phyloP scores from a whole-genome alignment of 2,797 vertebrate species.

The Lerista edwardsae region DNA sequence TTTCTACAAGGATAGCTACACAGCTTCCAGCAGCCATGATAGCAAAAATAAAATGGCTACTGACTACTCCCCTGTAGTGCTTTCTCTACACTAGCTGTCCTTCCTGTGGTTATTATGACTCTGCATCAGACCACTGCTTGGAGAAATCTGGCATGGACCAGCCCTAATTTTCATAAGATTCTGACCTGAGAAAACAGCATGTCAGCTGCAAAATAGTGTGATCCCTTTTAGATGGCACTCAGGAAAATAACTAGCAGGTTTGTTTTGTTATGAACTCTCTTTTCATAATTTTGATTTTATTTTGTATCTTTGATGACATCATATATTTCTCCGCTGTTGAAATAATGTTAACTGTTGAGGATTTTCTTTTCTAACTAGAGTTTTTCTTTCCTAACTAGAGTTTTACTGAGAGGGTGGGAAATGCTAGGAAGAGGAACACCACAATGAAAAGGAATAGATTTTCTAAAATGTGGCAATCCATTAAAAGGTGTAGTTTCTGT shows the following conservation, averaged over 20 bases:
- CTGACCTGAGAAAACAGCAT: neutral
- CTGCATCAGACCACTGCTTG: neutral
- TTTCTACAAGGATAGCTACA: no score
- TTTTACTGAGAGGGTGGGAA: neutral
- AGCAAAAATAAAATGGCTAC: no score
- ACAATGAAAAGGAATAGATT: conserved; percentile 5
- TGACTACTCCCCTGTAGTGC: neutral
- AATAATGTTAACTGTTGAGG: conserved; percentile 5
- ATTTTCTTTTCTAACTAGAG: neutral
- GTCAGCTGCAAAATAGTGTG: neutral
- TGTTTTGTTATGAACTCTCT: neutral
- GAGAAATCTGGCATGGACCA: neutral
- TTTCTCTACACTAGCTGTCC: neutral
- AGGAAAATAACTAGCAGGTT: neutral
- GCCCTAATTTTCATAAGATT: neutral
- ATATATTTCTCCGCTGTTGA: neutral
- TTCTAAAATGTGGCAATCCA: conserved; percentile 10
- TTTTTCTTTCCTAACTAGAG: neutral
- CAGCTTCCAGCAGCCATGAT: neutral
- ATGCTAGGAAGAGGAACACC: neutral
- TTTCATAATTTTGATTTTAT: neutral
- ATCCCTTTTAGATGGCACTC: neutral
- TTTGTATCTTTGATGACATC: neutral
- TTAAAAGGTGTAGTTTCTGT: conserved; percentile 29
- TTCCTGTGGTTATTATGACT: neutral